Base-by-base conservation (phyloP, 2,797 vertebrate species). In the Valencia hispanica region DNA sequence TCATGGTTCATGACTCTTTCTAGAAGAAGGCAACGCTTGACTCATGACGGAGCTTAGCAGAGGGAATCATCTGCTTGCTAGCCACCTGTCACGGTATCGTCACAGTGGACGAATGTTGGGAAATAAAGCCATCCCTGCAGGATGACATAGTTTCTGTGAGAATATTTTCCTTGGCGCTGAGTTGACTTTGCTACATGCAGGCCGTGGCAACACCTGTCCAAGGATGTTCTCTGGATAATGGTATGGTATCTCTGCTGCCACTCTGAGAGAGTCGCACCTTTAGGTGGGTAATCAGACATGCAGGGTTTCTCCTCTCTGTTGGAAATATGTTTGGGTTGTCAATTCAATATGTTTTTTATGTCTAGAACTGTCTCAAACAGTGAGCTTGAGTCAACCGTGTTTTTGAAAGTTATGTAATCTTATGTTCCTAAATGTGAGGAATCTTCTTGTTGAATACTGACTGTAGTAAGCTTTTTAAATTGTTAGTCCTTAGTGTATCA, bases 181-280 rank as follows among this genome's bases (percentile, higher is more conserved):
- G 61, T 84, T 82, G 84, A 78, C 70, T 80, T 80, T 93, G 91
- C 85, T 88, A 17, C 75, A 75, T 50, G 72, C 77, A 79, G 84
- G 87, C 84, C 75, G 78, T 83, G 72, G 74, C 87, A 72, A 39
- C 82, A 75, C 48, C 51, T 75, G 76, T 39, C 78, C 84, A 89
- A 96, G 92, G 94, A 96, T 96, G 95, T 92, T 88, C 61, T 68
- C 77, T 93, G 93, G 95, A 97, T 93, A 94, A 97, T 98, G 96
- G 92, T 97, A 95, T 97, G 96, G 95, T 95, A 96, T 91, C 93
- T 94, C 93, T 97, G 95, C 94, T 97, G 96, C 91, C 95, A 96
- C 55, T 94, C 96, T 92, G 95, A 94, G 77, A 97, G 95, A 96
- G 96, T 97, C 77, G 92, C 92, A 84, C 96, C 96, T 86, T 68